These are phyloP conservation scores for Nymphicus hollandicus DNA, from an alignment of 2,113 vertebrate genomes.

Conservation along the genomic window DNA sequence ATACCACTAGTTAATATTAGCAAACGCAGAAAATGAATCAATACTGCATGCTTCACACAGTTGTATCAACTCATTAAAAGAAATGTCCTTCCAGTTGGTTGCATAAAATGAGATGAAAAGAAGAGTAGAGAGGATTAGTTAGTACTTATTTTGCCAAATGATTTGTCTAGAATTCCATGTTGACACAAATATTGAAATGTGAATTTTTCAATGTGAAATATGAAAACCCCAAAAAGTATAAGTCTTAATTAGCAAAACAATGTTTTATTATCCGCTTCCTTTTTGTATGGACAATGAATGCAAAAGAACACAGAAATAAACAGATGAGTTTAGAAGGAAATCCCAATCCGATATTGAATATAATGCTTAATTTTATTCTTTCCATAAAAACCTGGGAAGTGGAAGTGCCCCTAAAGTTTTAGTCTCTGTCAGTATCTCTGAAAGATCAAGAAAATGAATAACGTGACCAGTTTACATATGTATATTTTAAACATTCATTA, in stretches of 20 bases:
- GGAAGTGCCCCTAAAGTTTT: slow-evolving; percentile 43
- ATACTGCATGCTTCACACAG: not conserved
- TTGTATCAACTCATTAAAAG: not conserved
- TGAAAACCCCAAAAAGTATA: not conserved
- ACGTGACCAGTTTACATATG: slow-evolving; percentile 28
- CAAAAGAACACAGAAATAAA: slow-evolving; percentile 68
- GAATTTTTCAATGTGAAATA: not conserved
- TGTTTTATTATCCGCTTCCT: slow-evolving; percentile 68
- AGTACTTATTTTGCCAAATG: not conserved
- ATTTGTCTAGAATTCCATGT: not conserved
- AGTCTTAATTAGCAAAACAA: slow-evolving; percentile 70
- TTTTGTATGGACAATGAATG: slow-evolving; percentile 57
- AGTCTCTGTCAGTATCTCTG: slow-evolving; percentile 41
- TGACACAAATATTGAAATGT: not conserved
- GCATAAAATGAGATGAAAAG: not conserved
- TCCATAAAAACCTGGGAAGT: slow-evolving; percentile 56
- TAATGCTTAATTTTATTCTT: slow-evolving; percentile 55
- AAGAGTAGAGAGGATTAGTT: not conserved
- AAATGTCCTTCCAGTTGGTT: not conserved
- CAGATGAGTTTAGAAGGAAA: slow-evolving; percentile 61
- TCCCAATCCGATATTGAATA: slow-evolving; percentile 30
- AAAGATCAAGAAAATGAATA: slow-evolving; percentile 51
- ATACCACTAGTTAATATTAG: not conserved
- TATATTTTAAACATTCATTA: slow-evolving; percentile 50
- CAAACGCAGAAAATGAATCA: not conserved